phyloP scores from a whole-genome alignment of 1,140 invertebrate genomes.

The Schlechtendalia chinensis region DNA sequence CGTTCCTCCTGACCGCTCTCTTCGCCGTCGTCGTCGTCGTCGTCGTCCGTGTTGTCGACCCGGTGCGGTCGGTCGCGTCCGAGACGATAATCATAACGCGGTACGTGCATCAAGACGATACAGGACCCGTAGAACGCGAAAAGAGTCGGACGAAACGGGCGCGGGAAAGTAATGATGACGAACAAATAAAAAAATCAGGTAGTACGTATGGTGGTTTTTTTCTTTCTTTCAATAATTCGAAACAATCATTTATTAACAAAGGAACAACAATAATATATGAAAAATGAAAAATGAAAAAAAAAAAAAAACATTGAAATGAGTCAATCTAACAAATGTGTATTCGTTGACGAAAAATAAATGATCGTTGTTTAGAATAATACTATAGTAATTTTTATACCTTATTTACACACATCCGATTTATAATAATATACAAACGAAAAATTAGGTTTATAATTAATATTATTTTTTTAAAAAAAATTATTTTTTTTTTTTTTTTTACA shows the following conservation, averaged over 20 bases:
- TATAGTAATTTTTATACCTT: constrained; percentile 7
- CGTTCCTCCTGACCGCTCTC: too few relatives aligned
- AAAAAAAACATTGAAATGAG: constrained; percentile 41
- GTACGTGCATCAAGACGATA: too few relatives aligned
- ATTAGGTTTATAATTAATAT: constrained; percentile 6
- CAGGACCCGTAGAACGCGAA: too few relatives aligned
- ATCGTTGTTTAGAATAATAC: constrained; percentile 47
- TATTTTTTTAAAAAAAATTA: too few relatives aligned
- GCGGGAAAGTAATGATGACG: background rate
- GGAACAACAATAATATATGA: constrained; percentile 49
- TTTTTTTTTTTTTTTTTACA: constrained; percentile 45
- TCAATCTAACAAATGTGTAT: constrained; percentile 47
- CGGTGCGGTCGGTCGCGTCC: too few relatives aligned
- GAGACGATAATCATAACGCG: too few relatives aligned
- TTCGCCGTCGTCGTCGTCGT: too few relatives aligned
- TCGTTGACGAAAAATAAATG: constrained; percentile 47
- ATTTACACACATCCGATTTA: constrained; percentile 45
- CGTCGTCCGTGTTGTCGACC: too few relatives aligned
- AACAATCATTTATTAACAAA: constrained; percentile 49
- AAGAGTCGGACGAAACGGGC: too few relatives aligned
- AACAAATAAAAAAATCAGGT: background rate
- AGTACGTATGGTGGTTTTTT: background rate
- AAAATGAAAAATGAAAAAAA: too few relatives aligned
- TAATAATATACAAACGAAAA: constrained; percentile 43
- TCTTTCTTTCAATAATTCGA: constrained; percentile 43